phyloP scores from a whole-genome alignment of 1,140 invertebrate genomes.

The Centruroides vittatus region DNA sequence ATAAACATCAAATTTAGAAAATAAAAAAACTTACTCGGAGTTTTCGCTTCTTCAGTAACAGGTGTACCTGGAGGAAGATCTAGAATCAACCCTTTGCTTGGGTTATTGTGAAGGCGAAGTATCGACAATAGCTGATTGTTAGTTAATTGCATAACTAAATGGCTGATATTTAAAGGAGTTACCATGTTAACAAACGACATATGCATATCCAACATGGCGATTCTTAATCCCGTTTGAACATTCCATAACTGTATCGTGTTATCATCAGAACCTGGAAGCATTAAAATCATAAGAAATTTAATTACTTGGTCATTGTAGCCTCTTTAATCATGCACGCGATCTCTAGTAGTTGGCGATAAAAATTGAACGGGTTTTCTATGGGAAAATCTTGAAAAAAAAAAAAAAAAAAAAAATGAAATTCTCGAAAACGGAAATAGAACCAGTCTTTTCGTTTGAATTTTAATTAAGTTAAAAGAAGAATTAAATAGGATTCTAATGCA shows the following conservation, averaged over 20 bases:
- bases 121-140: slow-evolving; percentile 19
- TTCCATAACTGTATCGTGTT: slow-evolving; percentile 59
- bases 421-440: too few species aligned
- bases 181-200: slow-evolving; percentile 14
- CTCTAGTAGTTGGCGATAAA: too few species aligned
- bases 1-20: too few species aligned
- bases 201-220: slow-evolving; percentile 20
- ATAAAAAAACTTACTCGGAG: neutral
- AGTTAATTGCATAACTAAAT: slow-evolving; percentile 19
- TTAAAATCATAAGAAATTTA: neutral
- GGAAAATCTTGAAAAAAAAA: too few species aligned
- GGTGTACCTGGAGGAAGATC: slow-evolving; percentile 18
- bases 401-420: too few species aligned
- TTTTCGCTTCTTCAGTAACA: slow-evolving; percentile 16
- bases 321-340: too few species aligned
- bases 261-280: slow-evolving; percentile 52
- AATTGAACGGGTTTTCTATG: too few species aligned
- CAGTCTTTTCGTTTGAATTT: too few species aligned
- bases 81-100: slow-evolving; percentile 17
- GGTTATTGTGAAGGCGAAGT: slow-evolving; percentile 21
- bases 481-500: too few species aligned
- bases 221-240: slow-evolving; percentile 13
- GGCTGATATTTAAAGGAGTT: slow-evolving; percentile 16
- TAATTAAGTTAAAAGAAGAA: too few species aligned
- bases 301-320: too few species aligned